These are phyloP conservation scores for Triplophysa rosa DNA, from an alignment of 2,113 vertebrate genomes.

Conservation along the genomic window DNA sequence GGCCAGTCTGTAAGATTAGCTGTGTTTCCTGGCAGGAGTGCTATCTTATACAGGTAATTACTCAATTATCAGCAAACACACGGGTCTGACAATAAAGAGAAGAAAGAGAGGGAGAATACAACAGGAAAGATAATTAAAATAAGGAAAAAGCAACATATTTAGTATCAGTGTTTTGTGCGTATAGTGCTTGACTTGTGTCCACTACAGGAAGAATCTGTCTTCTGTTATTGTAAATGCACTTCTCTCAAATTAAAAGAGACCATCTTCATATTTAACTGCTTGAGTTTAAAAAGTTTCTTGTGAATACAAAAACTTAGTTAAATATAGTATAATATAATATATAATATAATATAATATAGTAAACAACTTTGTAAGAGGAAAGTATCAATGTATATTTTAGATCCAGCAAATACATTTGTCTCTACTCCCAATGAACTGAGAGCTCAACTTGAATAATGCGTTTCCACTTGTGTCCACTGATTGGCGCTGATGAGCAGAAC, in stretches of 20 bases:
- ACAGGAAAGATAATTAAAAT: conserved; percentile 2
- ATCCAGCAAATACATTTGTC: not conserved
- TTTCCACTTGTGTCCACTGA: conserved; percentile 66
- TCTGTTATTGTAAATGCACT: not conserved
- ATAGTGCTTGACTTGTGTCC: not conserved
- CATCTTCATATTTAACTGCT: not conserved
- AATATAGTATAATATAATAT: not conserved
- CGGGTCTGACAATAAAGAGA: conserved; percentile 63
- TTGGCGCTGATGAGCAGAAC: conserved; percentile 68
- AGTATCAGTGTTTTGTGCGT: not conserved
- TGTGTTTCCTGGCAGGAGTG: conserved; percentile 61
- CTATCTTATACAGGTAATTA: conserved; percentile 74
- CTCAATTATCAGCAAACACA: conserved; percentile 71
- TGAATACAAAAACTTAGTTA: not conserved
- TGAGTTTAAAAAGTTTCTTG: not conserved
- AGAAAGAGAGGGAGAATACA: conserved; percentile 7
- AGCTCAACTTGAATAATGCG: not conserved
- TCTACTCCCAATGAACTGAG: not conserved
- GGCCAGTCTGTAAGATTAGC: conserved; percentile 57
- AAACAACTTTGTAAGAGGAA: not conserved
- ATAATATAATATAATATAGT: not conserved
- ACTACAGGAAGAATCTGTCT: not conserved
- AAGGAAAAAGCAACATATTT: not conserved
- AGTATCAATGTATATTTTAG: not conserved
- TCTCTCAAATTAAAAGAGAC: not conserved